Conservation (phyloP, 2,113 vertebrate species). For the Phyllopteryx taeniolatus region DNA sequence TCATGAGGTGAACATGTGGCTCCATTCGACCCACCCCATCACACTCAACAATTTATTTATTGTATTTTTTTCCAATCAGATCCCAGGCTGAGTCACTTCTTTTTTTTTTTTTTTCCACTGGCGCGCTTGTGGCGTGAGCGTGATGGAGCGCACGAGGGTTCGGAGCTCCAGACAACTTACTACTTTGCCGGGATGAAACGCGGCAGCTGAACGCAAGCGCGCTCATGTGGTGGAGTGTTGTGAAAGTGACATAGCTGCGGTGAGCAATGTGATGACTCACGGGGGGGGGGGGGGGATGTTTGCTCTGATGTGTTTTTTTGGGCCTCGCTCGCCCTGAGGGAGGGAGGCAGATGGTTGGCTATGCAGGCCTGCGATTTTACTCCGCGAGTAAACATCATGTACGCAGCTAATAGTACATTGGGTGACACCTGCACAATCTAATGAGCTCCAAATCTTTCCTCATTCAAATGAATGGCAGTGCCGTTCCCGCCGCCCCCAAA, state of each 20-base stretch:
- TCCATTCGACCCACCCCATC: constrained; percentile 12
- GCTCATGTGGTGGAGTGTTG: constrained; percentile 56
- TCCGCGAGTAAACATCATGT: constrained; percentile 1
- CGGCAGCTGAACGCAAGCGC: constrained; percentile 15
- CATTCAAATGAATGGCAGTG: no score
- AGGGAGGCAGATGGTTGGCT: constrained; percentile 8
- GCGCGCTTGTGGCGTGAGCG: constrained; percentile 6
- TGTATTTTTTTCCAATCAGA: constrained; percentile 2
- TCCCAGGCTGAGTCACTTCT: constrained; percentile 42
- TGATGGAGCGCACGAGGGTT: constrained; percentile 9
- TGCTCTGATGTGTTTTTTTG: constrained; percentile 38
- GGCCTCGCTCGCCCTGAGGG: constrained; percentile 22
- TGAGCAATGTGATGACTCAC: constrained; percentile 63
- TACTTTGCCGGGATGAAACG: constrained; percentile 31
- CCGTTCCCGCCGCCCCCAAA: no score
- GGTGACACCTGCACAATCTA: not conserved
- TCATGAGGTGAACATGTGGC: constrained; percentile 71
- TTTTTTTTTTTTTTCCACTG: not conserved
- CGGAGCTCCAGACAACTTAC: constrained; percentile 15
- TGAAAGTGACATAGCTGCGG: constrained; percentile 72
- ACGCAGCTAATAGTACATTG: constrained; percentile 9
- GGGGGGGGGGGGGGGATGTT: constrained; percentile 21
- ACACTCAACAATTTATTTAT: not conserved
- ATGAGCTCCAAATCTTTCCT: not conserved
- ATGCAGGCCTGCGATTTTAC: constrained; percentile 12